Evolutionary conservation across 2,113 vertebrate genomes (phyloP).

Genomic region (Aegithalos caudatus): DNA sequence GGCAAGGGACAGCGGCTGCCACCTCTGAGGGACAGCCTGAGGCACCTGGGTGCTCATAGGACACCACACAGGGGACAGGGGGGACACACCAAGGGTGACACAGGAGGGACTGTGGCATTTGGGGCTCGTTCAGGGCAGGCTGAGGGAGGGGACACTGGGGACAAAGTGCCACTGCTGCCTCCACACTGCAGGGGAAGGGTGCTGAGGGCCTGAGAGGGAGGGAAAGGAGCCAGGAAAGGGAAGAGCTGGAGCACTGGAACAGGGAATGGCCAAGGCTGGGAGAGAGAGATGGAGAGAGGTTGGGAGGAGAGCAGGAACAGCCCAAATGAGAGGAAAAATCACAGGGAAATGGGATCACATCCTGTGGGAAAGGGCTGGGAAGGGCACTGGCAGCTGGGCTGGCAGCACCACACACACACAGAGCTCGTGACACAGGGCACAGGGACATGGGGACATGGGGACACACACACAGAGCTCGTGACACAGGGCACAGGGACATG

Average conservation of each 20-base stretch:
- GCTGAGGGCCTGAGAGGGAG: accelerated
- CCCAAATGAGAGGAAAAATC: not conserved
- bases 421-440: not conserved
- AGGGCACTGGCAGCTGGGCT: not conserved
- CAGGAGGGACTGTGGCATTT: not conserved
- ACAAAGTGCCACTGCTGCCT: not conserved
- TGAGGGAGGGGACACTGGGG: not conserved
- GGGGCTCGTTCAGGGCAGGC: not conserved
- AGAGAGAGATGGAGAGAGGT: not conserved
- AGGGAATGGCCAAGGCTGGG: not conserved
- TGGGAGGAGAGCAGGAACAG: not conserved
- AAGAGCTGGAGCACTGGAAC: not conserved
- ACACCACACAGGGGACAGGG: not conserved
- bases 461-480: too few relatives aligned
- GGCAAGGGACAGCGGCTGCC: not conserved
- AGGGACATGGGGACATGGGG: too few relatives aligned
- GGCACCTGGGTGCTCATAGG: not conserved
- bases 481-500: too few relatives aligned
- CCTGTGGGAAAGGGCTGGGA: accelerated
- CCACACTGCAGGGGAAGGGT: not conserved
- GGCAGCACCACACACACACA: not conserved
- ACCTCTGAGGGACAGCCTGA: not conserved
- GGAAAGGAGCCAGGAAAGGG: not conserved
- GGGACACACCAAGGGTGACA: not conserved
- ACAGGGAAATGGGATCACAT: not conserved